These are phyloP conservation scores for Eudasyphora cyanicolor DNA, from an alignment of 2,888 invertebrate genomes.

Conservation along the genomic window DNA sequence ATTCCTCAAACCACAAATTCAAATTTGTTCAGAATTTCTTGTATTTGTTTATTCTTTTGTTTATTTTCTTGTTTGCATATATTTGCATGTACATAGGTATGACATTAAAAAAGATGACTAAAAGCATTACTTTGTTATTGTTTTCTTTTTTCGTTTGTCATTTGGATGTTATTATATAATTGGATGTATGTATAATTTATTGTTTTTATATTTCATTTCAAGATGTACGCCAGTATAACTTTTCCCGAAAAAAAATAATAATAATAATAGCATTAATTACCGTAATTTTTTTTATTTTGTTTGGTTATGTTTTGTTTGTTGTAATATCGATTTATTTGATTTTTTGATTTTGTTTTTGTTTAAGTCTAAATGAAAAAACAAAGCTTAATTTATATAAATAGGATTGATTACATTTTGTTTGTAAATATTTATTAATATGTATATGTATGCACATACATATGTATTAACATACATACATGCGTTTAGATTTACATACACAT, in stretches of 20 bases:
- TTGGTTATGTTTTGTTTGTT: constrained; percentile 17
- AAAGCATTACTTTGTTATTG: not conserved
- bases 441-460: too few relatives aligned
- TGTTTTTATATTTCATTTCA: not conserved
- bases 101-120: constrained; percentile 1
- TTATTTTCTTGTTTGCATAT: not conserved
- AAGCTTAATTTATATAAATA: constrained; percentile 57
- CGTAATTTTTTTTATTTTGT: not conserved
- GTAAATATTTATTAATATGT: constrained; percentile 27
- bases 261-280: not conserved
- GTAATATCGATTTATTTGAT: constrained; percentile 16
- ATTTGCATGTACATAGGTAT: not conserved
- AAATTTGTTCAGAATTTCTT: too few relatives aligned
- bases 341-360: not conserved
- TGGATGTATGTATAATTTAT: not conserved
- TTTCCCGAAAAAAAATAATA: not conserved
- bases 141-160: not conserved
- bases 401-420: constrained; percentile 51
- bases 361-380: constrained; percentile 49
- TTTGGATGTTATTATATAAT: not conserved
- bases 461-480: too few relatives aligned
- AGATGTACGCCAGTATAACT: not conserved
- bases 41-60: not conserved
- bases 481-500: too few relatives aligned
- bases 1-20: too few relatives aligned